Evolutionary conservation across 2,888 invertebrate species (phyloP).

Genomic region (Xylota sylvarum): DNA sequence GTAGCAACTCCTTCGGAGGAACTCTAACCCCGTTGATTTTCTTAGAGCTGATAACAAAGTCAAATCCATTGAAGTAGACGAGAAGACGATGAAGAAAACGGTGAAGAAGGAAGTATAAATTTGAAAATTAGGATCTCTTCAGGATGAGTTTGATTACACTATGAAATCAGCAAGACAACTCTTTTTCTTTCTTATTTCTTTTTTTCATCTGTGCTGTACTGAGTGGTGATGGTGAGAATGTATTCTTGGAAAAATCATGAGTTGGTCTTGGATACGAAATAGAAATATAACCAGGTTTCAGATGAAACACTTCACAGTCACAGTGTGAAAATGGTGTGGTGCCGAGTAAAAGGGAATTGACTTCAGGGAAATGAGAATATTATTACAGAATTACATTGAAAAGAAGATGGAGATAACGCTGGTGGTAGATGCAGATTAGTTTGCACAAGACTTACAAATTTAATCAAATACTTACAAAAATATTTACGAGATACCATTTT

Average conservation of each 20-base stretch:
- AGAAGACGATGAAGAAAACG: constrained; percentile 15
- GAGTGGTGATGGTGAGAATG: constrained; percentile 23
- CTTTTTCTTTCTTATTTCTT: constrained; percentile 28
- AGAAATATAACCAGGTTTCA: constrained; percentile 26
- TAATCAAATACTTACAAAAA: not conserved
- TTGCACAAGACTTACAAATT: not conserved
- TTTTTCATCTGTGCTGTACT: not conserved
- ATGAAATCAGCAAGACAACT: constrained; percentile 67
- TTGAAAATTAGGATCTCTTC: constrained; percentile 76
- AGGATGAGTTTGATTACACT: constrained; percentile 76
- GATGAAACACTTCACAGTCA: not conserved
- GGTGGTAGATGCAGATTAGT: constrained; percentile 16
- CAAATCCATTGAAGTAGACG: constrained; percentile 38
- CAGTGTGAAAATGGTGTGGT: not conserved
- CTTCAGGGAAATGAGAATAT: constrained; percentile 38
- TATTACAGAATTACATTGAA: constrained; percentile 27
- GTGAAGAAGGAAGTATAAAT: constrained; percentile 63
- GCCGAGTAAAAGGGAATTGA: constrained; percentile 19
- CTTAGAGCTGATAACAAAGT: constrained; percentile 46
- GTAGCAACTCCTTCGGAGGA: constrained; percentile 36
- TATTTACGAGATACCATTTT: not conserved
- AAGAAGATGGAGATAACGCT: not conserved
- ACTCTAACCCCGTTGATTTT: constrained; percentile 54
- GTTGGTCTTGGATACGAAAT: constrained; percentile 35
- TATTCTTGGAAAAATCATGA: not conserved